A percentile compares a stretch with the other conserved stretches of the same genome.
Evolutionary conservation across 2,113 vertebrate species (phyloP).

Genomic region (Numenius arquata): DNA sequence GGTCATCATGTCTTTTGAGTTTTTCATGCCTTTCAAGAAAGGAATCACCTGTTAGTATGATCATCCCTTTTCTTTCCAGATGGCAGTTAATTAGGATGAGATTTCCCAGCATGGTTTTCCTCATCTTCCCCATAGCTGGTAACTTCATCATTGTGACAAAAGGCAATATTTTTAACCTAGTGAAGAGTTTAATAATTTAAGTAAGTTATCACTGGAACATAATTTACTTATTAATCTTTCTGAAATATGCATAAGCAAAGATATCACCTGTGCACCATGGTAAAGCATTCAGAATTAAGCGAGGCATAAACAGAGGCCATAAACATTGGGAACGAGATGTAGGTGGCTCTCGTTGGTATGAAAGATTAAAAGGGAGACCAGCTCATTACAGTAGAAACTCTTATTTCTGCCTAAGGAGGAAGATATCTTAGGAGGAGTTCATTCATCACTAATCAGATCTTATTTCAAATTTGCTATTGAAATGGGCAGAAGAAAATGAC

Average conservation of each 20-base stretch:
- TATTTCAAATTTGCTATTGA: background rate
- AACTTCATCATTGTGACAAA: background rate
- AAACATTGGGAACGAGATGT: background rate
- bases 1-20: background rate
- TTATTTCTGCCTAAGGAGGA: background rate
- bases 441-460: background rate
- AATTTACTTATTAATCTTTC: background rate
- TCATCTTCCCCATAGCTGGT: background rate
- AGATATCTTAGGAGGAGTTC: background rate
- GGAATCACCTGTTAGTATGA: background rate
- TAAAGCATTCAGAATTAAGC: background rate
- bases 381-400: background rate
- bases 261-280: background rate
- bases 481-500: background rate
- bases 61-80: background rate
- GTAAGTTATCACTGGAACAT: background rate
- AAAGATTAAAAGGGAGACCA: background rate
- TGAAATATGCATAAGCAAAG: background rate
- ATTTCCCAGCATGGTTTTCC: background rate
- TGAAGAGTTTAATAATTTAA: background rate
- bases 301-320: background rate
- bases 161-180: background rate
- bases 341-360: background rate
- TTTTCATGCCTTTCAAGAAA: background rate
- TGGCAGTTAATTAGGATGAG: background rate